Evolutionary conservation across 2,797 vertebrate genomes (phyloP), one percentile per base, ranked within the genome.

Genomic region (Selene dorsalis): DNA sequence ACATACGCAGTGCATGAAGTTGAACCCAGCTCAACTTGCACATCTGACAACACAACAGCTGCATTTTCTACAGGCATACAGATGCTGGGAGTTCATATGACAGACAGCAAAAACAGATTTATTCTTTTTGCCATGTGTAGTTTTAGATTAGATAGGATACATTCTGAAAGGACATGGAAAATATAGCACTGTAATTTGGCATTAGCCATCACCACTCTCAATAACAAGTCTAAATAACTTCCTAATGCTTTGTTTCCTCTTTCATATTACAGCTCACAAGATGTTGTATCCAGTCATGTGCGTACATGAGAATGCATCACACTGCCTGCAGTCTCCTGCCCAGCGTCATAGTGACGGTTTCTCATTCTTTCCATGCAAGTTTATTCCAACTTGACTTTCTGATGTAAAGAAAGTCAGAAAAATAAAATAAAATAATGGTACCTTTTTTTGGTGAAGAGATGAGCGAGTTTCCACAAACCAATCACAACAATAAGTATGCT

Each of bases 1-100:
- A 3, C 10, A 20, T 84, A 2, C 76, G 71, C 68, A 79, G 65
- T 6, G 71, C 75, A 70, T 14, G 43, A 88, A 73, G 87, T 76
- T 73, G 84, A 92, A 82, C 58, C 86, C 89, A 80, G 90, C 89
- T 91, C 87, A 84, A 48, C 86, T 57, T 76, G 72, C 69, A 32
- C 47, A 58, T 26, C 30, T 55, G 18, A 48, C 57, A 60, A 68
- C 45, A 41, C 45, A 52, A 30, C 24, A 55, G 30, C 64, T 28
- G 47, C n/a, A 38, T 0, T 24, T 66, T 64, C 10, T 32, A 17
- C 24, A 11, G 12, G 66, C 56, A 28, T 20, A 64, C 43, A 69
- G 35, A 39, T 12, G 47, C 24, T 10, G 8, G 11, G 20, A 32
- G 53, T 67, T 74, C 0, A 48, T n/a, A 28, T 52, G 38, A 22